These are phyloP conservation scores for Ganaspis brasiliensis DNA, from an alignment of 2,888 invertebrate genomes.

Conservation along the genomic window DNA sequence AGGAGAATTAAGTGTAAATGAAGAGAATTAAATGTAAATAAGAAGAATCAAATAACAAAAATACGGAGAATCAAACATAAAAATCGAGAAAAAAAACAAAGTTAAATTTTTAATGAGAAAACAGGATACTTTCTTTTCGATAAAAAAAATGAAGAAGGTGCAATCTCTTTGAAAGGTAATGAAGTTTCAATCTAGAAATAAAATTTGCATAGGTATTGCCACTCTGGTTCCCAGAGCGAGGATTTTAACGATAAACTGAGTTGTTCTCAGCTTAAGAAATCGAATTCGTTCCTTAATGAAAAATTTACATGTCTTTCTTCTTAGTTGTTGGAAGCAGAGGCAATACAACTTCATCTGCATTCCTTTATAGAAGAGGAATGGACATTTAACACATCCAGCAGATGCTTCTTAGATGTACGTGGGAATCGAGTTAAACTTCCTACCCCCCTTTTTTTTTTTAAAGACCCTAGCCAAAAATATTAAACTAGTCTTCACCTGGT, in stretches of 20 bases:
- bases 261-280: slow-evolving; percentile 28
- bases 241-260: slow-evolving; percentile 36
- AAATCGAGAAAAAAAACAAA: no score
- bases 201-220: slow-evolving; percentile 37
- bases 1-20: no score
- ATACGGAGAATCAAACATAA: no score
- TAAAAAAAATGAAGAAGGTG: not conserved
- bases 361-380: slow-evolving; percentile 8
- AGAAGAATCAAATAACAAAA: no score
- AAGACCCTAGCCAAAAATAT: slow-evolving; percentile 24
- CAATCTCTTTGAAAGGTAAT: slow-evolving; percentile 14
- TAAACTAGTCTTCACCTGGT: slow-evolving; percentile 15
- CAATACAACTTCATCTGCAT: slow-evolving; percentile 33
- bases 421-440: slow-evolving; percentile 35
- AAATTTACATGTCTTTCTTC: slow-evolving; percentile 38
- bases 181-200: slow-evolving; percentile 32
- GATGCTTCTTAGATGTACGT: slow-evolving; percentile 36
- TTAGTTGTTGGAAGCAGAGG: slow-evolving; percentile 5
- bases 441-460: slow-evolving; percentile 12
- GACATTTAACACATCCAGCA: slow-evolving; percentile 30
- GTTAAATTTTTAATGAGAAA: not conserved
- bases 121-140: not conserved
- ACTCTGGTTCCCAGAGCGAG: slow-evolving; percentile 12
- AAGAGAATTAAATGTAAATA: no score
- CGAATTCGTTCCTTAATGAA: slow-evolving; percentile 35